Base-by-base conservation (phyloP, 2,888 invertebrate species). In the Eutolmus rufibarbis region DNA sequence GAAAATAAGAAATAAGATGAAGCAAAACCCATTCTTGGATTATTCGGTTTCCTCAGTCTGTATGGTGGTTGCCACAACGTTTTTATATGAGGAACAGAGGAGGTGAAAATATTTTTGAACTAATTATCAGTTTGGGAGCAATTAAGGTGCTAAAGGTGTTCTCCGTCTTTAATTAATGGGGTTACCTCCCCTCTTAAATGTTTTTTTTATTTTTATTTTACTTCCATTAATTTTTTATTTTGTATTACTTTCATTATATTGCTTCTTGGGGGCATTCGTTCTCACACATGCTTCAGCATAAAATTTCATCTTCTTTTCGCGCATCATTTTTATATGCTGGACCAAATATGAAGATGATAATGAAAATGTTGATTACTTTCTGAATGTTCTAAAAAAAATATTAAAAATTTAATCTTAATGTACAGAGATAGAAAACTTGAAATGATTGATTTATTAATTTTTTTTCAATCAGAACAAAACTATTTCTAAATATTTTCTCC, bases 61-160 rank as follows among this genome's bases (percentile, higher is more conserved):
- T 43, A 28, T 43, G 9, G 12, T n/a, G 51, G 4, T 51, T 5
- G n/a, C 16, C 3, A n/a, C n/a, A 16, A 51, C n/a, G 16, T 51
- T 14, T 57, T 19, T 16, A 16, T 16, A 16, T 9, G 19, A 57
- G 9, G n/a, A 76, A 19, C 31, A 76, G n/a, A 16, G 28, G 19
- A 37, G 9, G 76, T 37, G 76, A 76, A 16, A 8, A n/a, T 37
- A 76, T 76, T 76, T 79, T 79, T 79, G 23, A 79, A 46, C 79
- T 79, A 79, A 79, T 79, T 79, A 79, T 79, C 79, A 79, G 79
- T 79, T 79, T 79, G 79, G 46, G 23, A 79, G 79, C 79, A 79
- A 79, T 79, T 79, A 79, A 79, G 79, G 46, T 79, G 79, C 79
- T 79, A 79, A 46, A 79, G 79, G 79, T 79, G 79, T 79, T 46